Evolutionary conservation across 2,888 invertebrate species (phyloP).

Genomic region (Mylabris sibirica): DNA sequence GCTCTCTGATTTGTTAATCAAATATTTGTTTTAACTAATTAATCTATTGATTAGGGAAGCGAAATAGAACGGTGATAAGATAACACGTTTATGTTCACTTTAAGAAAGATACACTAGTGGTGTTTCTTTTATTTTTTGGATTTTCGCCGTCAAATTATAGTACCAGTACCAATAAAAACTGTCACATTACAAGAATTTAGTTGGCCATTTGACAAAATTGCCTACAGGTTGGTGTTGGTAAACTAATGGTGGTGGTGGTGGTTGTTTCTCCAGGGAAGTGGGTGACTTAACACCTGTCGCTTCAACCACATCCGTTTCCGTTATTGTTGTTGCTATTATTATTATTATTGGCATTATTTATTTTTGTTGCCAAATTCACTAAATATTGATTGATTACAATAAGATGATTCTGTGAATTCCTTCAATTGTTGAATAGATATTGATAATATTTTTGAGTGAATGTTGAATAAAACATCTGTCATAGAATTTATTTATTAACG

Average conservation of each 20-base stretch:
- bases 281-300: slow-evolving; percentile 58
- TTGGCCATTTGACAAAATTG: slow-evolving; percentile 12
- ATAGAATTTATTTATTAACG: neutral
- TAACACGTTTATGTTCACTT: neutral
- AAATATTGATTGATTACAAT: neutral
- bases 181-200: slow-evolving; percentile 10
- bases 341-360: neutral
- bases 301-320: slow-evolving; percentile 58
- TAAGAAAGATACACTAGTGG: neutral
- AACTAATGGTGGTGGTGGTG: slow-evolving; percentile 27
- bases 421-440: too few species aligned
- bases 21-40: neutral
- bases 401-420: too few species aligned
- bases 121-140: neutral
- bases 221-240: slow-evolving; percentile 7
- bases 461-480: neutral
- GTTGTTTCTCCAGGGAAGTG: slow-evolving; percentile 47
- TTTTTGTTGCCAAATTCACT: neutral
- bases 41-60: slow-evolving; percentile 1
- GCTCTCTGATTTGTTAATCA: neutral
- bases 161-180: slow-evolving; percentile 3
- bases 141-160: neutral
- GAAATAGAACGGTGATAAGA: slow-evolving; percentile 9
- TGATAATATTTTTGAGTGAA: neutral
- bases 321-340: slow-evolving; percentile 24